Percentiles rank a stretch among this genome's conserved stretches.
These are phyloP conservation scores for Bombus affinis DNA, from an alignment of 1,140 invertebrate species.

Conservation along the genomic window DNA sequence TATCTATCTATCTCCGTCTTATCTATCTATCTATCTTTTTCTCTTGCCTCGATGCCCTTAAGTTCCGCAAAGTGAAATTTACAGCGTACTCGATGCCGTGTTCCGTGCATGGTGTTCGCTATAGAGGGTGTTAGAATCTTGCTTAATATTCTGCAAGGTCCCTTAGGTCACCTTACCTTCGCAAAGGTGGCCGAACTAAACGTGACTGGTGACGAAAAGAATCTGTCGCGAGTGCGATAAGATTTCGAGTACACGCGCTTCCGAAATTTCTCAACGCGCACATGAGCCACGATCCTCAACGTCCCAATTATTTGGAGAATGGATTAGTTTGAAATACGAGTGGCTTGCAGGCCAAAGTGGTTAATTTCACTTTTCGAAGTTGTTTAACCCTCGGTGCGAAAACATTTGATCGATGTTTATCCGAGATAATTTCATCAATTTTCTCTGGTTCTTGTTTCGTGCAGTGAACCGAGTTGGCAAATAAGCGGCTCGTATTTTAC, in stretches of 20 bases:
- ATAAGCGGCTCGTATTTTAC: no score
- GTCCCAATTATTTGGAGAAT: no score
- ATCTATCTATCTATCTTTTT: background rate
- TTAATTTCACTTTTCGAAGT: no score
- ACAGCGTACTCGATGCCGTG: slow-evolving; percentile 70
- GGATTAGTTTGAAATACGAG: no score
- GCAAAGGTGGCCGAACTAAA: slow-evolving; percentile 11
- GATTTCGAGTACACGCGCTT: background rate
- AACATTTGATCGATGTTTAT: no score
- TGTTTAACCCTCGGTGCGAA: no score
- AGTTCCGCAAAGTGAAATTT: slow-evolving; percentile 80
- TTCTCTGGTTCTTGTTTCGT: no score
- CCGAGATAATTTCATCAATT: no score
- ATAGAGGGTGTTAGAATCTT: slow-evolving; percentile 63
- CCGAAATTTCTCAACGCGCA: background rate
- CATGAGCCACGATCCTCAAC: no score
- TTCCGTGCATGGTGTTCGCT: slow-evolving; percentile 55
- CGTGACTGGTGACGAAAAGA: background rate
- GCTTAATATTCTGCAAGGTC: slow-evolving; percentile 76
- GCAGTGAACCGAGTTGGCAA: no score
- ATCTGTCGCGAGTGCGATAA: no score
- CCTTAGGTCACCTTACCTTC: slow-evolving; percentile 65
- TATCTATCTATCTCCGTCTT: background rate
- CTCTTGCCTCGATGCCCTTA: slow-evolving; percentile 51
- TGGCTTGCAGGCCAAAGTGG: no score